Conservation (phyloP, 2,888 invertebrate species). For the Nomada ferruginata region DNA sequence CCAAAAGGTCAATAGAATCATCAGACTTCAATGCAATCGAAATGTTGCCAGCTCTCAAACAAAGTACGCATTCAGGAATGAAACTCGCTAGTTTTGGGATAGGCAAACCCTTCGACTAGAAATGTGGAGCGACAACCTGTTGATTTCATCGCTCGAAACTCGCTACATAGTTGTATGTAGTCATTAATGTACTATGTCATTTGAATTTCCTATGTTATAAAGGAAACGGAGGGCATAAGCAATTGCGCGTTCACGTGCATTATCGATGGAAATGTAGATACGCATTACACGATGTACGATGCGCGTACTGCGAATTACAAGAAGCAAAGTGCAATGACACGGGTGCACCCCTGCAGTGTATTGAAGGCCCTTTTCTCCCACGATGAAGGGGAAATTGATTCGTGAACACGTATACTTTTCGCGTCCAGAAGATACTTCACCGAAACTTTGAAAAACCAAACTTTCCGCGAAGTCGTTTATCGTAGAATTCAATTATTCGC, state of each 20-base stretch:
- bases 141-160: slow-evolving; percentile 38
- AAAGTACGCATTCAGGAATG: too few relatives aligned
- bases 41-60: too few relatives aligned
- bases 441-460: background rate
- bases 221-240: background rate
- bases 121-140: slow-evolving; percentile 55
- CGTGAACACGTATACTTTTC: background rate
- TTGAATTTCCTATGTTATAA: background rate
- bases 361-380: slow-evolving; percentile 48
- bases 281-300: slow-evolving; percentile 5
- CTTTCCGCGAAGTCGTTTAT: slow-evolving; percentile 4
- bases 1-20: too few relatives aligned
- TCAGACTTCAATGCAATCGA: too few relatives aligned
- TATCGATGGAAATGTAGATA: slow-evolving; percentile 16
- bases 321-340: slow-evolving; percentile 57
- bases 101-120: background rate
- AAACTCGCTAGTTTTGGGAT: too few relatives aligned
- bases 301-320: slow-evolving; percentile 24
- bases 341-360: slow-evolving; percentile 57
- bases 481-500: too few relatives aligned
- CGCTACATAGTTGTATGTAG: background rate
- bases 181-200: background rate
- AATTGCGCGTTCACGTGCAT: background rate
- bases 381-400: slow-evolving; percentile 57
- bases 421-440: background rate